Base-by-base conservation (phyloP, 1,140 invertebrate genomes). In the Latrodectus geometricus region DNA sequence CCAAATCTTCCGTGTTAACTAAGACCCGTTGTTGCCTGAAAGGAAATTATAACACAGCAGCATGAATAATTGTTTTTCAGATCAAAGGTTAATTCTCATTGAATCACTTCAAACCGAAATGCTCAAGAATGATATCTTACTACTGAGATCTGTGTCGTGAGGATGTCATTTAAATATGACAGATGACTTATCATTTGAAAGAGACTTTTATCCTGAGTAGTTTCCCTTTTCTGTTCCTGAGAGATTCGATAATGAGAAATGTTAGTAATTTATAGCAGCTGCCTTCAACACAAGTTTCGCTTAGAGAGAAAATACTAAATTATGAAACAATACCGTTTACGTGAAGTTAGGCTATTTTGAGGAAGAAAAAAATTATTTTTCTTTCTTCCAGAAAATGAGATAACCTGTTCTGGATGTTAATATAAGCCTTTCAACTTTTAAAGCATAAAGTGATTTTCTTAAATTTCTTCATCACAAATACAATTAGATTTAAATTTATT, bases 141-240 rank as follows among this genome's bases (percentile, higher is more conserved):
- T 68, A n/a, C 15, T 48, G 68, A 21, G 23, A 79, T 50, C n/a
- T 50, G 17, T 65, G 61, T 68, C 66, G 65, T 65, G 68, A 69
- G 65, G 68, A 69, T 69, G 77, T 69, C 77, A 79, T 48, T 79
- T 79, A 79, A 79, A 79, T 69, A 61, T 69, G 77, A 79, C 77
- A 79, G 66, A 61, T 52, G n/a, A 79, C 77, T 79, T 79, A 79
- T 79, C 77, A 79, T 65, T 35, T 48, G 69, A 21, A 50, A 68
- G n/a, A 35, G n/a, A 74, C 11, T 69, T 49, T 65, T 79, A 50
- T 69, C 68, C 56, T 77, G 52, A n/a, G 48, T 20, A 65, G 20
- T 23, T 21, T 21, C 68, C 61, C 68, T 65, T 79, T 79, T 79
- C 77, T 79, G 77, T 11, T 79, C 23, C 68, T 79, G 77, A 79